These are phyloP conservation scores for Leptogaster cylindrica DNA, from an alignment of 2,888 invertebrate species.

Conservation along the genomic window DNA sequence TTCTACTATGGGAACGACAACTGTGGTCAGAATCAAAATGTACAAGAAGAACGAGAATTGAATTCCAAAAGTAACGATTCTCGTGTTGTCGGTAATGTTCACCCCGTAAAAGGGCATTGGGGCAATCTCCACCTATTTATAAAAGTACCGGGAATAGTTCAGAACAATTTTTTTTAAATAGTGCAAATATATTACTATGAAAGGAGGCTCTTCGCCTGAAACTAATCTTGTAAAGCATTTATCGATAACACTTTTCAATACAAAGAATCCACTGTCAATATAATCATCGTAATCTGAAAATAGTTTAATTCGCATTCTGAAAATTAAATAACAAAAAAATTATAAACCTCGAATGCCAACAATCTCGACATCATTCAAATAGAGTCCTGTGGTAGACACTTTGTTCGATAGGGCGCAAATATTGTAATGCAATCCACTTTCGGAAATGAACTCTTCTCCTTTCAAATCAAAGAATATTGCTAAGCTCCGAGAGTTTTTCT, in stretches of 20 bases:
- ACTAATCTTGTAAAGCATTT: conserved; percentile 63
- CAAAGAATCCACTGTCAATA: conserved; percentile 64
- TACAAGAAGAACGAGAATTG: conserved; percentile 55
- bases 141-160: no score
- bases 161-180: no score
- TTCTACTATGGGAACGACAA: conserved; percentile 66
- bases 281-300: conserved; percentile 60
- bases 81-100: conserved; percentile 50
- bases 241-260: conserved; percentile 69
- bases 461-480: conserved; percentile 52
- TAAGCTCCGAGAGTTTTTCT: conserved; percentile 54
- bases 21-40: conserved; percentile 56
- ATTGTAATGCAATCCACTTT: conserved; percentile 57
- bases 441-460: background rate
- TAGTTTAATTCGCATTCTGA: conserved; percentile 42
- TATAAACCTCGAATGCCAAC: conserved; percentile 54
- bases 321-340: background rate
- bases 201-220: conserved; percentile 43
- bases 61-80: conserved; percentile 53
- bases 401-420: conserved; percentile 62
- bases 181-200: no score
- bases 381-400: conserved; percentile 58
- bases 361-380: conserved; percentile 56
- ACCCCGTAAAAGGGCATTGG: conserved; percentile 53
- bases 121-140: conserved; percentile 51